Conservation (phyloP, 1,140 invertebrate species). For the Drosophila micromelanica region DNA sequence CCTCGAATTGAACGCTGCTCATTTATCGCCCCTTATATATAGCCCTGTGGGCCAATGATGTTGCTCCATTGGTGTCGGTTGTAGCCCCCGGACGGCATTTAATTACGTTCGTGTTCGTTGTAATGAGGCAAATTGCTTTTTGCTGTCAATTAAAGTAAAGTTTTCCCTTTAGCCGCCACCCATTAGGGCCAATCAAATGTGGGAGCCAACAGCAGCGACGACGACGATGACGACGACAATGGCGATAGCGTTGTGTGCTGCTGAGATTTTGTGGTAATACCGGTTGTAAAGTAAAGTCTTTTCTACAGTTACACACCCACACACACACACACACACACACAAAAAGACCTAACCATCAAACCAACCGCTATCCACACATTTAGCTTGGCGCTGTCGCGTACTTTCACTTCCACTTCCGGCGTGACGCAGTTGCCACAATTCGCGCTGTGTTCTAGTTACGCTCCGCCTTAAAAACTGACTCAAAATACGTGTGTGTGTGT, state of each 20-base stretch:
- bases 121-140: slow-evolving; percentile 82
- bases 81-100: slow-evolving; percentile 65
- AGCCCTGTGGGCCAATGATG: slow-evolving; percentile 39
- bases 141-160: slow-evolving; percentile 81
- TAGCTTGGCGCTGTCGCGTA: slow-evolving; percentile 22
- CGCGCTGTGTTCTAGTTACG: slow-evolving; percentile 56
- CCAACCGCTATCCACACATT: slow-evolving; percentile 2
- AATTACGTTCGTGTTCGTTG: slow-evolving; percentile 78
- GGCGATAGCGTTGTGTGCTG: slow-evolving; percentile 25
- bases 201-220: slow-evolving; percentile 8
- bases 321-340: slow-evolving; percentile 4
- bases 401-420: slow-evolving; percentile 60
- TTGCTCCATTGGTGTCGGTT: slow-evolving; percentile 54
- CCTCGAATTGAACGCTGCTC: slow-evolving; percentile 32
- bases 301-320: slow-evolving; percentile 7
- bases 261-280: slow-evolving; percentile 59
- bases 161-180: slow-evolving; percentile 63
- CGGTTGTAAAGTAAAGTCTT: slow-evolving; percentile 59
- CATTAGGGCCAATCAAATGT: slow-evolving; percentile 70
- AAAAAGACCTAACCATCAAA: slow-evolving; percentile 5
- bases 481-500: slow-evolving; percentile 29
- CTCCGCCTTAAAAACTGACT: slow-evolving; percentile 45
- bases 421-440: slow-evolving; percentile 52
- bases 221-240: neutral
- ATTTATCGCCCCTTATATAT: slow-evolving; percentile 18